These are phyloP conservation scores for Volucella inanis DNA, from an alignment of 2,888 invertebrate genomes.

Conservation along the genomic window DNA sequence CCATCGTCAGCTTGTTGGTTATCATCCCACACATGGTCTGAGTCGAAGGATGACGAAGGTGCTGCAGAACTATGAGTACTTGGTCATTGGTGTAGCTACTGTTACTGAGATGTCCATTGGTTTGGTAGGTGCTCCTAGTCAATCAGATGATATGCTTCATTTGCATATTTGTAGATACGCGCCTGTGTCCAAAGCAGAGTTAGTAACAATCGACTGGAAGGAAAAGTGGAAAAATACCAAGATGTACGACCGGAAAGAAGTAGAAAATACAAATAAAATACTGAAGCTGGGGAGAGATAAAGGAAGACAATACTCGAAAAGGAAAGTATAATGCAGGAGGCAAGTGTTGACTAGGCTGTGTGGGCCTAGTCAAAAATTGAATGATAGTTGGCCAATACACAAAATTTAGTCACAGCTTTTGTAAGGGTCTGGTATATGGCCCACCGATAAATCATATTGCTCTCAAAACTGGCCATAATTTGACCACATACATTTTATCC, in stretches of 20 bases:
- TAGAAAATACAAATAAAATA: background rate
- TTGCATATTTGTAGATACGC: conserved; percentile 61
- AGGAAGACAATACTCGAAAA: background rate
- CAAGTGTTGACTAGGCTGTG: conserved; percentile 27
- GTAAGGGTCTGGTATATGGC: too few relatives aligned
- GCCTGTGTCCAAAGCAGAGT: conserved; percentile 17
- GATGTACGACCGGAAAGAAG: background rate
- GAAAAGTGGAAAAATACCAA: conserved; percentile 37
- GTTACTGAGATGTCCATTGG: conserved; percentile 9
- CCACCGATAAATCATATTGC: too few relatives aligned
- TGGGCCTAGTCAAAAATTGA: too few relatives aligned
- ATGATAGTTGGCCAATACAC: too few relatives aligned
- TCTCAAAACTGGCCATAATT: too few relatives aligned
- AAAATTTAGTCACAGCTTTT: too few relatives aligned
- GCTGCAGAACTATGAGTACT: conserved; percentile 26
- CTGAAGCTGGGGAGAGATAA: background rate
- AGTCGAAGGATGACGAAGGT: background rate
- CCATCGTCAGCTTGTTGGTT: background rate
- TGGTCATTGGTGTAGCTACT: conserved; percentile 41
- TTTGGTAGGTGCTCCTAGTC: conserved; percentile 60
- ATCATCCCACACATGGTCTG: conserved; percentile 54
- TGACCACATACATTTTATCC: too few relatives aligned
- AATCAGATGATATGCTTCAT: conserved; percentile 69
- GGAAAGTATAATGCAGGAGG: background rate
- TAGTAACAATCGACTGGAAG: conserved; percentile 49